Evolutionary conservation across 1,140 invertebrate species (phyloP), one percentile per base, ranked within the genome.

Genomic region (Diorhabda elongata): DNA sequence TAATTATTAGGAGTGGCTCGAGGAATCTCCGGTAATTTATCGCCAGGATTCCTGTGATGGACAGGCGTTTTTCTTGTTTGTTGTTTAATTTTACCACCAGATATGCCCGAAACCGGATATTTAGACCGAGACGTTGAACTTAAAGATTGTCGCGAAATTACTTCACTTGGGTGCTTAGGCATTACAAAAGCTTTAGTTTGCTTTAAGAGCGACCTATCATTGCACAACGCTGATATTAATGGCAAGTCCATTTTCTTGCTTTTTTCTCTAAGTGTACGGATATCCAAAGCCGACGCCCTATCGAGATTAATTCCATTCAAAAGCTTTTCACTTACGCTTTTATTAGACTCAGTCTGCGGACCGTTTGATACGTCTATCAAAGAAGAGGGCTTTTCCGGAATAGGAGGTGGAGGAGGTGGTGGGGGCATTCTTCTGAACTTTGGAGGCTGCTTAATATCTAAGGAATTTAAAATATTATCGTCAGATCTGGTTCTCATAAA

Each of bases 161-260:
- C 66, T 42, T 77, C 69, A 43, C 82, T 80, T 0, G 84, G 86
- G 78, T 88, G 87, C 79, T 90, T 90, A 44, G 90, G 88, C 82
- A 89, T 84, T 58, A 90, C 90, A 75, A 91, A 92, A 8, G 91
- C 91, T 81, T 93, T 93, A 3, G 92, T 93, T 80, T 93, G 92
- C 80, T 93, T 93, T 58, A 94, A 80, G 68, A 94, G 82, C 56
- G 92, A 92, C 44, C 90, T 86, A 80, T 96, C 94, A 78, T 95
- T 95, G 82, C 93, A 96, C 61, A 96, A 83, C 3, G 94, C 94
- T 56, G 92, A 91, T 76, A 96, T 95, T 44, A 96, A 82, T 9
- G 94, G 94, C 76, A 96, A 82, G 81, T 96, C 93, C 71, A 95
- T 81, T 75, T 94, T 91, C 71, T 91, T 89, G 82, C 92, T 94